A percentile compares a stretch with the other conserved stretches of the same genome.
These are phyloP conservation scores for Nycticebus coucang DNA, from an alignment of 2,113 vertebrate species.

Conservation along the genomic window DNA sequence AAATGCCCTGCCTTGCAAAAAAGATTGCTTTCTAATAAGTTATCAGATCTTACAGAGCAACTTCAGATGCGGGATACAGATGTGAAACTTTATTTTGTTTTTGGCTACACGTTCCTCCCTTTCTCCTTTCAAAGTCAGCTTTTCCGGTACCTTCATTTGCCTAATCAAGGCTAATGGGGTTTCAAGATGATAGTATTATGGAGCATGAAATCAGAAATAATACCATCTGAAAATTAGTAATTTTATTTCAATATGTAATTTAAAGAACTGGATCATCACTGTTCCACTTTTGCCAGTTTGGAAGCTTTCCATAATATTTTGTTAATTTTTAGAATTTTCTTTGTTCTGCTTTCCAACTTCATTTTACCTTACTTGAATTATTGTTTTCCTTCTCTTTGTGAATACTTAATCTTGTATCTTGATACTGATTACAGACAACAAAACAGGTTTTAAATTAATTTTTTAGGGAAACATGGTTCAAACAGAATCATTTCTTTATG, in stretches of 20 bases:
- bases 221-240: slow-evolving; percentile 54
- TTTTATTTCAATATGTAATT: slow-evolving; percentile 58
- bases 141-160: slow-evolving; percentile 51
- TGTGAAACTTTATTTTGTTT: slow-evolving; percentile 60
- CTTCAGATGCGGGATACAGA: slow-evolving; percentile 53
- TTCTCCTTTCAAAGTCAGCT: slow-evolving; percentile 43
- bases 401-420: slow-evolving; percentile 36
- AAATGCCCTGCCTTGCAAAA: slow-evolving; percentile 67
- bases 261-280: slow-evolving; percentile 24
- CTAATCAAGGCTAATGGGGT: slow-evolving; percentile 52
- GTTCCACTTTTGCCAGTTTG: slow-evolving; percentile 47
- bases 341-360: slow-evolving; percentile 19
- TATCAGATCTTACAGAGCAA: slow-evolving; percentile 62
- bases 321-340: slow-evolving; percentile 53
- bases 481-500: not conserved
- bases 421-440: not conserved
- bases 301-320: slow-evolving; percentile 55
- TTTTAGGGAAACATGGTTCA: not conserved
- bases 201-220: slow-evolving; percentile 60
- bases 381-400: slow-evolving; percentile 12
- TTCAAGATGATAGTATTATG: slow-evolving; percentile 54
- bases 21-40: slow-evolving; percentile 74
- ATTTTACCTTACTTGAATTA: slow-evolving; percentile 16
- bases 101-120: not conserved
- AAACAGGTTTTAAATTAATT: slow-evolving; percentile 32